Evolutionary conservation across 2,888 invertebrate species (phyloP), one percentile per base, ranked within the genome.

Genomic region (Pyrrhia umbra): DNA sequence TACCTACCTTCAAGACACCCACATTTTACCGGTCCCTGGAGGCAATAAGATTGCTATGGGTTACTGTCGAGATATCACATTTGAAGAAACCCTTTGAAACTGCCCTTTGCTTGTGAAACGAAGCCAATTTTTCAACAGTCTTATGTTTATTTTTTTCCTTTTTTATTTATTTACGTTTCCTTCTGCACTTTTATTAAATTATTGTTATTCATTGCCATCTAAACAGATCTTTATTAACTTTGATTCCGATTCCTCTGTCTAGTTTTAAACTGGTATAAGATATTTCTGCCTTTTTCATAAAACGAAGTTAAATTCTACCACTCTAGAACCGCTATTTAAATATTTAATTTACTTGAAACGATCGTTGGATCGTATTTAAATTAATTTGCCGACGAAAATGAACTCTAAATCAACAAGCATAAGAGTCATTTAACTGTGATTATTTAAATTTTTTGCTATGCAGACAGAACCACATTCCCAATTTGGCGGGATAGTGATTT

Each of bases 401-500:
- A 57, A 64, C 80, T 64, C 37, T 56, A 73, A 10, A 0, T 0
- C n/a, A 20, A 37, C 50, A 21, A 1, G 9, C 2, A 39, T 58
- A 80, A 67, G 55, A 45, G 21, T 45, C 50, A 47, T 68, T 68
- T 30, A 56, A 77, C 52, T 69, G 68, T 15, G 15, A 63, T 68
- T 77, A 65, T 70, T 61, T 73, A 71, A 27, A 67, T 75, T 73
- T 79, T 75, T 80, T 78, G 74, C 72, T 68, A 75, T 70, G 57
- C 78, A 79, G 80, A 73, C 78, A 79, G 80, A 73, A 82, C 84
- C 74, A 86, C 86, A 86, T 86, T 86, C 86, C 85, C 75, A 80
- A 83, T 88, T 89, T 83, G 86, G 88, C 63, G 76, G 82, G 81
- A 85, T 86, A 82, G 82, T 82, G 80, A 85, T 85, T 83, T 79